Base-by-base conservation (phyloP, 1,140 invertebrate genomes). In the Trachymyrmex septentrionalis region DNA sequence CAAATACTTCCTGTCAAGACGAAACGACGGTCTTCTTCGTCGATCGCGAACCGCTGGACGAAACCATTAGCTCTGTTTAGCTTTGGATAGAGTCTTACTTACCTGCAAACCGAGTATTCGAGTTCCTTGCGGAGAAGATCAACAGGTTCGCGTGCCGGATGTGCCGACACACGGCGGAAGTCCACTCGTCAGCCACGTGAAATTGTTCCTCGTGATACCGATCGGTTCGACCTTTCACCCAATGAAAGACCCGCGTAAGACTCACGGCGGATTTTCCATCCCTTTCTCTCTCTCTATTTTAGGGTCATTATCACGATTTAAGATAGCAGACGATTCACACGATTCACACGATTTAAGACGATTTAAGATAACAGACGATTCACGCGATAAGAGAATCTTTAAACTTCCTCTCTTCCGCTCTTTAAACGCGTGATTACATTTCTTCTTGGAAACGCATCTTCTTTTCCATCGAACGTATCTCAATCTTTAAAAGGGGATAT, bases 101-200 rank as follows among this genome's bases (percentile, higher is more conserved):
- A 82, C 76, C 76, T 76, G 38, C 30, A 7, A 16, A 34, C 27
- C 55, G 64, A 63, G 77, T 78, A 61, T 66, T 78, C 75, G 71
- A 53, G 69, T 30, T 87, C 72, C 67, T 72, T 9, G 14, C 14
- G 16, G 3, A 7, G 16, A 48, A 27, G 38, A 87, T 93, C 94
- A 95, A 95, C 94, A 95, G 94, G 93, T 95, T 95, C 71, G 94
- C 94, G 93, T 95, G 94, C 88, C 92, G 93, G 92, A 94, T 93
- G 86, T 90, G 84, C 81, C 85, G 73, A 80, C 84, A 82, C 78
- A 82, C 67, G 93, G 91, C 92, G 93, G 93, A 94, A 94, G 93
- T 94, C 91, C 92, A 93, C 92, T 92, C 91, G 91, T 92, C 92
- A 59, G 86, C 75, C 63, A 50, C 75, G 63, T 61, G 64, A 67